phyloP scores from a whole-genome alignment of 35 echinoderm and acorn worm genomes.

The Stichopus chloronotus region DNA sequence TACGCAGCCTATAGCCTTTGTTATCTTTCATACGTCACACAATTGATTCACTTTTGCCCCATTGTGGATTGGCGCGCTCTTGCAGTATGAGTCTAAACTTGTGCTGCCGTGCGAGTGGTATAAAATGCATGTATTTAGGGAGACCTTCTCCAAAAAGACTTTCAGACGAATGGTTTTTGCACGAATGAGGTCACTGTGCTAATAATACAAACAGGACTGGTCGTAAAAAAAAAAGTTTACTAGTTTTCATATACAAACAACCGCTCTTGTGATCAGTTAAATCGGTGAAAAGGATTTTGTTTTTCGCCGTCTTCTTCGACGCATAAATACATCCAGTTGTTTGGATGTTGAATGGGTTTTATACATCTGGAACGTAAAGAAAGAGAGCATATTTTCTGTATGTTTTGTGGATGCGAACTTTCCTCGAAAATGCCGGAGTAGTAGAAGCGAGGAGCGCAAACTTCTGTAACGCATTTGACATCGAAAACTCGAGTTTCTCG shows the following conservation, averaged over 20 bases:
- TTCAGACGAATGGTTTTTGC: conserved; percentile 24
- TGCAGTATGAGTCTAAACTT: not conserved
- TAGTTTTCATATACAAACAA: not conserved
- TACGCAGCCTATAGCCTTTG: not conserved
- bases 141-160: conserved; percentile 1
- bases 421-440: conserved; percentile 1
- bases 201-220: not conserved
- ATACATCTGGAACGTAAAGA: conserved; percentile 11
- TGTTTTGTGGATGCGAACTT: not conserved
- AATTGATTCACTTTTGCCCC: not conserved
- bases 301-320: too few species aligned
- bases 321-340: not conserved
- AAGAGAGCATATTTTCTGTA: not conserved
- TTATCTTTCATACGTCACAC: conserved; percentile 19
- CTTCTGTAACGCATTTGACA: not conserved
- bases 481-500: not conserved
- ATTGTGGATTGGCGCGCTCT: conserved; percentile 50
- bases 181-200: conserved; percentile 10
- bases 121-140: conserved; percentile 5
- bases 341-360: not conserved
- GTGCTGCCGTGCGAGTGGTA: conserved; percentile 5
- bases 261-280: not conserved
- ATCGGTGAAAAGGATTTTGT: not conserved
- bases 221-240: too few species aligned
- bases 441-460: not conserved